Evolutionary conservation across 2,888 invertebrate genomes (phyloP).

Genomic region (Ectemnius cavifrons): DNA sequence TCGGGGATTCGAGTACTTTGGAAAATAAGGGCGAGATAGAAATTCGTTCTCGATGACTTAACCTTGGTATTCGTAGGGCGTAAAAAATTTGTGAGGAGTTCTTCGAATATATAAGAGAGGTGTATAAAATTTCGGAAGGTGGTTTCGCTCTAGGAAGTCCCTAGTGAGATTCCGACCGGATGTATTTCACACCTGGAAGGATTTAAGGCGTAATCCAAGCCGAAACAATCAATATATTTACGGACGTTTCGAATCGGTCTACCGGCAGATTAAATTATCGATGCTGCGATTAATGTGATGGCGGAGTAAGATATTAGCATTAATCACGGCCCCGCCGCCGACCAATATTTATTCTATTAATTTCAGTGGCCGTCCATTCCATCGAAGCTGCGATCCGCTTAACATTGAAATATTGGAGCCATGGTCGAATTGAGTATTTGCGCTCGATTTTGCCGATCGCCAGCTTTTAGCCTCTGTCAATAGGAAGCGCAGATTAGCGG

Average conservation of each 20-base stretch:
- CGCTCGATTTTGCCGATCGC: background rate
- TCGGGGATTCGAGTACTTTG: too few species aligned
- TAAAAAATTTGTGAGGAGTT: too few species aligned
- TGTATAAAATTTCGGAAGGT: too few species aligned
- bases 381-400: background rate
- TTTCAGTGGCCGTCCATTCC: background rate
- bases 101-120: too few species aligned
- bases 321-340: background rate
- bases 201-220: too few species aligned
- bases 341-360: slow-evolving; percentile 3
- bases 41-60: too few species aligned
- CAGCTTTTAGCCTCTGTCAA: slow-evolving; percentile 5
- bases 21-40: too few species aligned
- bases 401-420: background rate
- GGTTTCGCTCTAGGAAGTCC: too few species aligned
- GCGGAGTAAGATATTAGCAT: background rate
- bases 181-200: too few species aligned
- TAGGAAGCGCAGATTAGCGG: background rate
- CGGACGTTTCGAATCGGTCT: background rate
- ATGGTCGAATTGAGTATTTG: background rate
- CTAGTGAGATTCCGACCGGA: too few species aligned
- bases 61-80: too few species aligned
- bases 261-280: background rate
- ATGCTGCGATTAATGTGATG: background rate
- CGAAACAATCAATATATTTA: too few species aligned